Evolutionary conservation across 2,113 vertebrate genomes (phyloP).

Genomic region (Alouatta palliata): DNA sequence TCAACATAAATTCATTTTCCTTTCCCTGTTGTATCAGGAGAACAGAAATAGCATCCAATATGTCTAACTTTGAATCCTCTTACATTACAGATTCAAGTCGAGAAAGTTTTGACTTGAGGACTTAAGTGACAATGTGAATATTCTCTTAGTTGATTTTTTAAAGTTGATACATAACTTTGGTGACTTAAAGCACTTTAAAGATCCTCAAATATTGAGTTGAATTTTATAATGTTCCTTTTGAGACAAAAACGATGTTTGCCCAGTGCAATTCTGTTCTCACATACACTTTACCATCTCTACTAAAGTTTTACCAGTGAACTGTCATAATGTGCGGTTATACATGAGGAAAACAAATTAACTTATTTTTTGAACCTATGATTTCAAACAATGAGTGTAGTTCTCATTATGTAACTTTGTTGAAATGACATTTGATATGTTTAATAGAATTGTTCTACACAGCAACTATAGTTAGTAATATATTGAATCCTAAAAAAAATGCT

Average conservation of each 20-base stretch:
- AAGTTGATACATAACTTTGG: background rate
- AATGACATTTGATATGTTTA: background rate
- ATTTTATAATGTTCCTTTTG: conserved; percentile 72
- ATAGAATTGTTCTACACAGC: background rate
- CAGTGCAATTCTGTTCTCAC: conserved; percentile 49
- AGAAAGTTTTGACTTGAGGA: background rate
- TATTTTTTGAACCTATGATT: background rate
- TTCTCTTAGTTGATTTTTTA: background rate
- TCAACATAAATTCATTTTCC: conserved; percentile 57
- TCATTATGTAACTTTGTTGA: background rate
- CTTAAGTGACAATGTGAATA: background rate
- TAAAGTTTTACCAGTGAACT: conserved; percentile 66
- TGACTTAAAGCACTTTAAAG: background rate
- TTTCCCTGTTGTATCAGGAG: background rate
- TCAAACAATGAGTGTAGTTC: background rate
- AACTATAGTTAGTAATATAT: background rate
- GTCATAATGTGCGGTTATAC: background rate
- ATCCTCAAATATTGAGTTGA: background rate
- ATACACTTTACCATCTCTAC: conserved; percentile 55
- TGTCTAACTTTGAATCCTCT: background rate
- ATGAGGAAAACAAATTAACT: background rate
- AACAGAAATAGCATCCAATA: background rate
- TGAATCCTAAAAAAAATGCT: background rate
- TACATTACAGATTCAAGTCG: conserved; percentile 40
- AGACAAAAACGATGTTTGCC: conserved; percentile 72